Evolutionary conservation across 2,113 vertebrate genomes (phyloP).

Genomic region (Melanocharis versteri): DNA sequence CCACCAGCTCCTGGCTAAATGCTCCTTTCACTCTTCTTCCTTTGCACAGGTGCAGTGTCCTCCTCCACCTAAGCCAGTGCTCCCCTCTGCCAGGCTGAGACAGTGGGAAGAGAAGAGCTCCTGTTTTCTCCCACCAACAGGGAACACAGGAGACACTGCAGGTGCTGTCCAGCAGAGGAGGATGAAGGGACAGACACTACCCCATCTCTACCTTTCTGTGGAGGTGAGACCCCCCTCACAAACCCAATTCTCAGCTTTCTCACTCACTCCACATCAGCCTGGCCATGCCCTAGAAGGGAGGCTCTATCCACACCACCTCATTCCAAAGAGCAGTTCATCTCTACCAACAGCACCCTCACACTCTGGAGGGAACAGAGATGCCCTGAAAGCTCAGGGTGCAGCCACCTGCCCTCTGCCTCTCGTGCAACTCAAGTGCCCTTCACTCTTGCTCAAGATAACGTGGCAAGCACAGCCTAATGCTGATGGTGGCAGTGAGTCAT

Average conservation of each 20-base stretch:
- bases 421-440: neutral
- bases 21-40: neutral
- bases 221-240: neutral
- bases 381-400: neutral
- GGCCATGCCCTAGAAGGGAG: neutral
- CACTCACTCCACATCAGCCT: neutral
- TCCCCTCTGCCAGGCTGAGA: neutral
- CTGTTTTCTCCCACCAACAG: rapidly evolving
- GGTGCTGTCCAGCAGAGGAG: neutral
- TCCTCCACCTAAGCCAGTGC: neutral
- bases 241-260: neutral
- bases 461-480: neutral
- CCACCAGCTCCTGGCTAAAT: neutral
- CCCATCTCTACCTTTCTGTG: neutral
- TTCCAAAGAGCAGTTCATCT: neutral
- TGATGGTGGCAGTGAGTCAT: neutral
- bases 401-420: neutral
- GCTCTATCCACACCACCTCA: neutral
- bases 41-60: neutral
- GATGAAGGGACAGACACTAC: neutral
- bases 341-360: neutral
- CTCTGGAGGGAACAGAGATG: neutral
- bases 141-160: neutral
- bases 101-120: neutral
- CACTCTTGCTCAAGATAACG: rapidly evolving